Evolutionary conservation across 2,888 invertebrate genomes (phyloP), one percentile per base, ranked within the genome.

Genomic region (Eupsilia transversa): DNA sequence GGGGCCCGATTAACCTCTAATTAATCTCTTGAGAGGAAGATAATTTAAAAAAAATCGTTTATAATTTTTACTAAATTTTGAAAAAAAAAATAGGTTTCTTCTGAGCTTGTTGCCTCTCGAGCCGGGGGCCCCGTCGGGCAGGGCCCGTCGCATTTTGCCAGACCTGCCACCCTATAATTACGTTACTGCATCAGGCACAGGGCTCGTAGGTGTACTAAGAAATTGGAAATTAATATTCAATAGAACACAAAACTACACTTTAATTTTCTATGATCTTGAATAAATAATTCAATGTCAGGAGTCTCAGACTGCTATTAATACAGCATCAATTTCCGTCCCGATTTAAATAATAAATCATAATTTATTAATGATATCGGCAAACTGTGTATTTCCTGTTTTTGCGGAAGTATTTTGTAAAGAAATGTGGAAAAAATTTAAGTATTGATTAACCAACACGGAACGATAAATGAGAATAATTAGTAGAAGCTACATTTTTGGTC

Each of bases 261-360:
- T 1, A 43, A n/a, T 69, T 33, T 41, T 49, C 14, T 14, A 23
- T 46, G 79, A 72, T 60, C 72, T 72, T 77, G 77, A 77, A 77
- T 79, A 54, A 27, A 59, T 49, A 77, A 77, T 77, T 77, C 79
- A 77, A 77, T 72, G 77, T 30, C 79, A 23, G 7, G 12, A 49
- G 27, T 14, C 23, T 49, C 33, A 46, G 41, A 46, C 33, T 65
- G 38, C 49, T 63, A 41, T 72, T 61, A 41, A 66, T 61, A 30
- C 46, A n/a, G 56, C 41, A 80, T 66, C n/a, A 5, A 79, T 61
- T 72, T 56, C 20, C 60, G 60, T 72, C 17, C 2, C 20, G 9
- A 65, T 72, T 72, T 60, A 41, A 60, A 79, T 79, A 65, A 30
- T 49, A 27, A 49, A 41, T 78, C 9, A 49, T 41, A 30, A 17